phyloP scores from a whole-genome alignment of 1,140 invertebrate species.

The Physella acuta region DNA sequence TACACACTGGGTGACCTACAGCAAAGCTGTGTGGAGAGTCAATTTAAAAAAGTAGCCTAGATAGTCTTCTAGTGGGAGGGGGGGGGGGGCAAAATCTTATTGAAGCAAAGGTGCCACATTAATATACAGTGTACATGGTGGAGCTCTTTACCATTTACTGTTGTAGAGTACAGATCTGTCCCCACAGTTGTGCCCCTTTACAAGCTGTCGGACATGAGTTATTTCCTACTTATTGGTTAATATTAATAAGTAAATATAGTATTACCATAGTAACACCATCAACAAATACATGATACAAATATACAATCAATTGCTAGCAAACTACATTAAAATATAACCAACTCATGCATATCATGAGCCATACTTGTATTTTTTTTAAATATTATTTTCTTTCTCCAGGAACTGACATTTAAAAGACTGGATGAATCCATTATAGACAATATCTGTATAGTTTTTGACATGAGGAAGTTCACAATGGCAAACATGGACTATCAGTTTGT shows the following conservation, averaged over 20 bases:
- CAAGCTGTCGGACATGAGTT: too few relatives aligned
- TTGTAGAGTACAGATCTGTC: too few relatives aligned
- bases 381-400: slow-evolving; percentile 63
- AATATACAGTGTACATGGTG: too few relatives aligned
- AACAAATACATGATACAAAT: background rate
- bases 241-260: background rate
- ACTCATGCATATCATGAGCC: background rate
- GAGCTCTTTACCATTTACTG: too few relatives aligned
- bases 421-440: slow-evolving; percentile 79
- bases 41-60: too few relatives aligned
- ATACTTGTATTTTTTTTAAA: background rate
- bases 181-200: too few relatives aligned
- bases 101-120: too few relatives aligned
- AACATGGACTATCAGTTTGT: slow-evolving; percentile 78
- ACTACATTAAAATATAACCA: background rate
- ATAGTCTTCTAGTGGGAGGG: too few relatives aligned
- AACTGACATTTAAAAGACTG: slow-evolving; percentile 74
- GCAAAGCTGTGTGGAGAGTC: too few relatives aligned
- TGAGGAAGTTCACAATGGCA: slow-evolving; percentile 71
- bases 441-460: slow-evolving; percentile 75
- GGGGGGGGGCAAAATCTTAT: too few relatives aligned
- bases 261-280: background rate
- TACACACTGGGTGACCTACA: too few relatives aligned
- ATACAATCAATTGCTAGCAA: background rate
- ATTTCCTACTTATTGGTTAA: too few relatives aligned